phyloP scores from a whole-genome alignment of 2,113 vertebrate genomes.

The Caracal caracal region DNA sequence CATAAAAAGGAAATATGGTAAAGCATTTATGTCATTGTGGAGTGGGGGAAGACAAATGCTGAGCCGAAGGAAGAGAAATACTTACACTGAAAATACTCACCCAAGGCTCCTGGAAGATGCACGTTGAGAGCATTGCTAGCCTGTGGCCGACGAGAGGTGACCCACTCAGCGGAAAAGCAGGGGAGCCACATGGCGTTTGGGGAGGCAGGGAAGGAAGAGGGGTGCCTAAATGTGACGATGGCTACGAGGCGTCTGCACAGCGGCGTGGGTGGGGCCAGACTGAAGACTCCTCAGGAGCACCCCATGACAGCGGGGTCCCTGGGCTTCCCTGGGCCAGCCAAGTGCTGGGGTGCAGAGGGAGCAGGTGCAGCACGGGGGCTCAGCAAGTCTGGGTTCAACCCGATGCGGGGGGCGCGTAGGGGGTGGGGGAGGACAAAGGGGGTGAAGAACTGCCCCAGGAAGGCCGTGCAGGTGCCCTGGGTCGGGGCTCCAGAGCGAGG shows the following conservation, averaged over 20 bases:
- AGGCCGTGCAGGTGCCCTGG: accelerated
- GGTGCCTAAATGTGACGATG: accelerated
- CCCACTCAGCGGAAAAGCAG: too few relatives aligned
- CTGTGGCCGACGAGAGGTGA: not conserved
- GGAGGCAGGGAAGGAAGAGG: not conserved
- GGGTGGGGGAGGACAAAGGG: not conserved
- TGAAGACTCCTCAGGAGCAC: too few relatives aligned
- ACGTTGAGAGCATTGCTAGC: accelerated
- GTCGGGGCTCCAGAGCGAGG: accelerated
- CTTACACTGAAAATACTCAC: too few relatives aligned
- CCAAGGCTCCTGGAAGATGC: not conserved
- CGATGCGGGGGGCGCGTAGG: accelerated
- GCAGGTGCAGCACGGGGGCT: too few relatives aligned
- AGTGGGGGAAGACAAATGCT: not conserved
- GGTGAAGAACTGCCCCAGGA: not conserved
- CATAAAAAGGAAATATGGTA: not conserved
- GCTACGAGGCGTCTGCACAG: too few relatives aligned
- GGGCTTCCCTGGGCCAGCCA: not conserved
- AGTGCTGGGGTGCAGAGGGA: not conserved
- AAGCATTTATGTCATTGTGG: not conserved
- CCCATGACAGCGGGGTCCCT: not conserved
- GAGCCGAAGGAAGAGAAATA: not conserved
- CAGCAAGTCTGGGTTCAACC: not conserved
- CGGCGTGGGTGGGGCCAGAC: too few relatives aligned
- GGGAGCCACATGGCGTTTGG: not conserved